Evolutionary conservation across 1,140 invertebrate species (phyloP).

Genomic region (Helicoverpa armigera): DNA sequence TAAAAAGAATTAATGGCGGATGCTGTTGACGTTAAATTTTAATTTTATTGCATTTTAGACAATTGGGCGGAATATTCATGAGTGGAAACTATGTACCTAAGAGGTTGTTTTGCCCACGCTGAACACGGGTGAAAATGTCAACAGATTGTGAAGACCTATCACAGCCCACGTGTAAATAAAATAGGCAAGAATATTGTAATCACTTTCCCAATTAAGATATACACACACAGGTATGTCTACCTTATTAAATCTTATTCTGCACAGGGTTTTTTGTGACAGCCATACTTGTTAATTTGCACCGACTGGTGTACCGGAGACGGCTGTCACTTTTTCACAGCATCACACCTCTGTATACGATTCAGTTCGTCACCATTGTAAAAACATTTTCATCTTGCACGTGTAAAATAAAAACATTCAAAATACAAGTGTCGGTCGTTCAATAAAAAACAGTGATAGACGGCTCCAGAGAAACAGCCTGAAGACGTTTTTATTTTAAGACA

Average conservation of each 20-base stretch:
- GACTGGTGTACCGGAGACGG: neutral
- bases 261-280: too few relatives aligned
- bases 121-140: neutral
- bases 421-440: constrained; percentile 34
- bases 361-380: neutral
- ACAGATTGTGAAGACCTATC: neutral
- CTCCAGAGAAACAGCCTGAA: constrained; percentile 1
- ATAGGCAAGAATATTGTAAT: neutral
- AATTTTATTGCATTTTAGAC: constrained; percentile 60
- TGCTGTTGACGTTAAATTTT: constrained; percentile 59
- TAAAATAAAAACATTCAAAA: constrained; percentile 16
- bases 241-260: neutral
- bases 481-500: constrained; percentile 27
- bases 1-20: constrained; percentile 62
- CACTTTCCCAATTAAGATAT: neutral
- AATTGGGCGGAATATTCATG: constrained; percentile 62
- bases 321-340: constrained; percentile 9
- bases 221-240: neutral
- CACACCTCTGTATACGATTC: constrained; percentile 7
- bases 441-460: constrained; percentile 18
- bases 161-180: neutral
- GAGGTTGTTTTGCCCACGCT: neutral
- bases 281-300: too few relatives aligned
- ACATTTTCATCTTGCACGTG: neutral
- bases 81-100: constrained; percentile 29